Conservation (phyloP, 2,888 invertebrate species). For the Arctia plantaginis region DNA sequence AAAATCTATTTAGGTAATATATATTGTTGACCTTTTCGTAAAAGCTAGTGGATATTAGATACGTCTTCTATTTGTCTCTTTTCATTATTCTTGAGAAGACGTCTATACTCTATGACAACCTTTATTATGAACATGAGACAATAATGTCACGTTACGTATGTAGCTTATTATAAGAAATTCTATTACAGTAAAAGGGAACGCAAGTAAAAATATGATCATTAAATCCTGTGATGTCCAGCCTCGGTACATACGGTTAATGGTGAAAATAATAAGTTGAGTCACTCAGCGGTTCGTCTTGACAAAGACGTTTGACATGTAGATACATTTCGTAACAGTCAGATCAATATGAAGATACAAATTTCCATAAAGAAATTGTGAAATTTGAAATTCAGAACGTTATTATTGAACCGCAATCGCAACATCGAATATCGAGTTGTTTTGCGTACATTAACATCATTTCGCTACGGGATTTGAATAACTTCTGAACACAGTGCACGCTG, state of each 20-base stretch:
- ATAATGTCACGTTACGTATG: not conserved
- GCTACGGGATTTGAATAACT: slow-evolving; percentile 5
- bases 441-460: not conserved
- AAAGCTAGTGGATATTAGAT: not conserved
- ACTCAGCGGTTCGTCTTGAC: not conserved
- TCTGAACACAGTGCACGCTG: not conserved
- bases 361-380: not conserved
- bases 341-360: not conserved
- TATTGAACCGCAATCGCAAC: slow-evolving; percentile 9
- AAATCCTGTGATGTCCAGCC: not conserved
- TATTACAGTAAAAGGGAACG: not conserved
- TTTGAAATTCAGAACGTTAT: slow-evolving; percentile 15
- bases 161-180: not conserved
- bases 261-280: not conserved
- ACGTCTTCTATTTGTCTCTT: not conserved
- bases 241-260: not conserved
- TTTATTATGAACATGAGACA: not conserved
- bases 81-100: slow-evolving; percentile 1
- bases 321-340: not conserved
- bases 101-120: not conserved
- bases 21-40: not conserved
- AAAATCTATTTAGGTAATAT: not conserved
- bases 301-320: not conserved
- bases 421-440: slow-evolving; percentile 5
- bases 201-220: not conserved